These are phyloP conservation scores for Poecilia gillii DNA, from an alignment of 2,797 vertebrate species.

Conservation along the genomic window DNA sequence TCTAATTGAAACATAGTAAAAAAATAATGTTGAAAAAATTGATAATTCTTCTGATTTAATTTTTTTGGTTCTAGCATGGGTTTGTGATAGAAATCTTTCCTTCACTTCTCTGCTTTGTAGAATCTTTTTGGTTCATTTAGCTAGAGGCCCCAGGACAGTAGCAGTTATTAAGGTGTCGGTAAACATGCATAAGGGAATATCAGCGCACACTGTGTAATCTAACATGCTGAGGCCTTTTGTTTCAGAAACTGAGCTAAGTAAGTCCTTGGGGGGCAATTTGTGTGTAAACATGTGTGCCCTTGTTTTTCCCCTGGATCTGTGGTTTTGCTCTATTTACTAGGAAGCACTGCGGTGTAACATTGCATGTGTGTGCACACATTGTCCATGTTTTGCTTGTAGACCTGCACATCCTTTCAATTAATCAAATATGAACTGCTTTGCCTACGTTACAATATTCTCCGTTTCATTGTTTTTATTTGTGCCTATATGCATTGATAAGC, in stretches of 20 bases:
- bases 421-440: background rate
- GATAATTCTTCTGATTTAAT: background rate
- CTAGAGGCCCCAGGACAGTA: conserved; percentile 13
- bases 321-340: conserved; percentile 75
- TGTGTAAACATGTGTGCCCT: conserved; percentile 68
- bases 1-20: background rate
- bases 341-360: conserved; percentile 40
- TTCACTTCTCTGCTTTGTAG: background rate
- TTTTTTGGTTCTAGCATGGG: background rate
- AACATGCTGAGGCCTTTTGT: conserved; percentile 61
- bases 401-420: conserved; percentile 1
- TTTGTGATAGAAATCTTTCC: background rate
- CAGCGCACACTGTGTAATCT: conserved; percentile 39
- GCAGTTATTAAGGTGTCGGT: conserved; percentile 35
- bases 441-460: conserved; percentile 14
- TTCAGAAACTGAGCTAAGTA: conserved; percentile 63
- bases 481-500: conserved; percentile 37
- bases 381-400: conserved; percentile 20
- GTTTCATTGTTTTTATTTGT: conserved; percentile 34
- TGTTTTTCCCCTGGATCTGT: conserved; percentile 40
- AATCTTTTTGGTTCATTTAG: conserved; percentile 6
- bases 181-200: conserved; percentile 53
- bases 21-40: background rate
- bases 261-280: conserved; percentile 74
- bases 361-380: conserved; percentile 18